Percentiles rank a stretch among this genome's conserved stretches.
phyloP scores from a whole-genome alignment of 2,888 invertebrate genomes.

The Acanthococcus lagerstroemiae region DNA sequence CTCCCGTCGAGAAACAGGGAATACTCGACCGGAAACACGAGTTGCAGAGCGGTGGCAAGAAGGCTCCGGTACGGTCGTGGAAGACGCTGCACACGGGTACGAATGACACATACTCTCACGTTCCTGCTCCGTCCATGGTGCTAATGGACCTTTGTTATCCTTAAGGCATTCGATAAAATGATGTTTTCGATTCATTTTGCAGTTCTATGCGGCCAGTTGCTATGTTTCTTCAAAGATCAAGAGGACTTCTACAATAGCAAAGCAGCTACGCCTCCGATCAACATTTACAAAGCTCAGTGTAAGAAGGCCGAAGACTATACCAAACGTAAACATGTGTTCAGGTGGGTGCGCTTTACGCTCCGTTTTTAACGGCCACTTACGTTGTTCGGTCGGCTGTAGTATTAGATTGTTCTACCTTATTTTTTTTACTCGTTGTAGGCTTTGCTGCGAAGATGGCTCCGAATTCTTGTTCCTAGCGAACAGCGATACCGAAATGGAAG shows the following conservation, averaged over 20 bases:
- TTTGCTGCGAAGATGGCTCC: conserved; percentile 78
- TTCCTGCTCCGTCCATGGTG: no score
- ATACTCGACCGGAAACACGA: conserved; percentile 89
- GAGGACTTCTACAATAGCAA: conserved; percentile 79
- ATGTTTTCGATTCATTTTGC: conserved; percentile 9
- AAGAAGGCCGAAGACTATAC: conserved; percentile 86
- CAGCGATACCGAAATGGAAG: conserved; percentile 62
- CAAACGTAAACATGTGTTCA: conserved; percentile 86
- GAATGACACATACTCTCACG: neutral
- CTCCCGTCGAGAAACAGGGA: conserved; percentile 86
- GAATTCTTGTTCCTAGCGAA: conserved; percentile 82
- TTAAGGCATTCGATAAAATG: no score
- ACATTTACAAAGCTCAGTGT: conserved; percentile 64
- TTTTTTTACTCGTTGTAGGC: no score
- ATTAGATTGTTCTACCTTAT: neutral
- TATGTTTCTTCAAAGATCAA: conserved; percentile 96
- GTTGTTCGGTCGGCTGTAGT: no score
- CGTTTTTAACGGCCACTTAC: no score
- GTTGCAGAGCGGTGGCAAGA: conserved; percentile 82
- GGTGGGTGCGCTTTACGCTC: no score
- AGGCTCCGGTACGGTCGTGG: conserved; percentile 92
- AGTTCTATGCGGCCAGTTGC: conserved; percentile 88
- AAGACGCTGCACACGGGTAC: conserved; percentile 72
- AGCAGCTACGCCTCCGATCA: conserved; percentile 78
- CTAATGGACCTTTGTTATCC: no score